Conservation (phyloP, 1,140 invertebrate genomes). For the Macrotrachela quadricornifera region DNA sequence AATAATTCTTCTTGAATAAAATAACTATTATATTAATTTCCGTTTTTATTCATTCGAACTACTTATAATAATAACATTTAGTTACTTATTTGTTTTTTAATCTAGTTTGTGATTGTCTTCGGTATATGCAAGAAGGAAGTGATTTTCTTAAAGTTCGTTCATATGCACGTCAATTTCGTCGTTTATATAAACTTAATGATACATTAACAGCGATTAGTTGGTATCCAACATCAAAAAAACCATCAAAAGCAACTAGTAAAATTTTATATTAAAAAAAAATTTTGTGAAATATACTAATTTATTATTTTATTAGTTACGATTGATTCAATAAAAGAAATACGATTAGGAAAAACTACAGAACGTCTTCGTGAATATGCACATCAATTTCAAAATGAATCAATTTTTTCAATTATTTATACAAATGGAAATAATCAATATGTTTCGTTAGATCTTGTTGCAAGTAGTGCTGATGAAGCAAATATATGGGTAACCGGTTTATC, state of each 20-base stretch:
- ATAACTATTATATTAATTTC: too few relatives aligned
- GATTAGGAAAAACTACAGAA: constrained; percentile 38
- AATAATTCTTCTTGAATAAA: too few relatives aligned
- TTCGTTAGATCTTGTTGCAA: constrained; percentile 40
- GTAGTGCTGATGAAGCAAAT: constrained; percentile 40
- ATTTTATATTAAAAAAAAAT: too few relatives aligned
- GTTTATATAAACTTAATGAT: constrained; percentile 37
- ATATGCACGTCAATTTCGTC: constrained; percentile 40
- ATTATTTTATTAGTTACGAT: constrained; percentile 33
- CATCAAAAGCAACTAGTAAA: constrained; percentile 40
- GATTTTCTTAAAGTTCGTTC: constrained; percentile 40
- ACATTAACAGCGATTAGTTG: constrained; percentile 40
- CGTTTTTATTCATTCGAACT: too few relatives aligned
- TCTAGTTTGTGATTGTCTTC: constrained; percentile 39
- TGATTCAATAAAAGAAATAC: constrained; percentile 37
- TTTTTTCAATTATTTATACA: constrained; percentile 40
- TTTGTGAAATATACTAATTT: too few relatives aligned
- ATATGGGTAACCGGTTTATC: constrained; percentile 42
- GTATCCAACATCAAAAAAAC: constrained; percentile 43
- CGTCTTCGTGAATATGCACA: constrained; percentile 34
- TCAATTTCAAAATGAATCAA: constrained; percentile 37
- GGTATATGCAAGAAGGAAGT: constrained; percentile 40
- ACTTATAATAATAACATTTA: too few relatives aligned
- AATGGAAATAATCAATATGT: constrained; percentile 36
- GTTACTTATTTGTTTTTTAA: too few relatives aligned